A percentile compares a stretch with the other conserved stretches of the same genome.
Evolutionary conservation across 2,888 invertebrate genomes (phyloP).

Genomic region (Phasia obesa): DNA sequence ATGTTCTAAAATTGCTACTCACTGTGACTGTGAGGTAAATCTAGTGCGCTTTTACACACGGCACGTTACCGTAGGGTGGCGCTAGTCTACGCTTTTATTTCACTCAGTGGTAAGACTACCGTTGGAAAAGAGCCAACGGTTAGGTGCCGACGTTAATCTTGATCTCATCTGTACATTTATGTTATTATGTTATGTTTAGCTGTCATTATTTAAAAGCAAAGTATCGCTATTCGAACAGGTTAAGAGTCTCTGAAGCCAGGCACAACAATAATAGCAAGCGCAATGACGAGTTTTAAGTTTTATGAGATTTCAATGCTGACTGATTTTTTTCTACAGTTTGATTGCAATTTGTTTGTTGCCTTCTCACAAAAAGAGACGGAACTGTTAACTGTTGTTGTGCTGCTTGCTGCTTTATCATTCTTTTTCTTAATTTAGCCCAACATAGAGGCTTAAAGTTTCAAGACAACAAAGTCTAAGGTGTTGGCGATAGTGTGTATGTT

Average conservation of each 20-base stretch:
- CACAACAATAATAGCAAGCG: slow-evolving; percentile 12
- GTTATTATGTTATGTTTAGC: not conserved
- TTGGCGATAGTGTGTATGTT: slow-evolving; percentile 20
- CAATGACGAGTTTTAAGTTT: slow-evolving; percentile 48
- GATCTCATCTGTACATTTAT: too few species aligned
- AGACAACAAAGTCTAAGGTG: slow-evolving; percentile 40
- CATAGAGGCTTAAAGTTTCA: slow-evolving; percentile 52
- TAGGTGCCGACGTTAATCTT: too few species aligned
- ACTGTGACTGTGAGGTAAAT: too few species aligned
- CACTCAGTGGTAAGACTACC: too few species aligned
- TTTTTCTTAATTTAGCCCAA: slow-evolving; percentile 46
- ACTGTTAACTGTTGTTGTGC: slow-evolving; percentile 53
- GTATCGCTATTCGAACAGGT: not conserved
- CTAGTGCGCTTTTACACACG: too few species aligned
- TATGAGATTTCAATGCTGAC: slow-evolving; percentile 56
- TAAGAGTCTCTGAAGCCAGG: slow-evolving; percentile 15
- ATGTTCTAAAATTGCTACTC: too few species aligned
- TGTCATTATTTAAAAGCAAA: not conserved
- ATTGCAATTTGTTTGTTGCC: slow-evolving; percentile 42
- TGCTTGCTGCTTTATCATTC: slow-evolving; percentile 25
- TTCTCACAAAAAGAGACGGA: slow-evolving; percentile 57
- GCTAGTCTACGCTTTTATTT: too few species aligned
- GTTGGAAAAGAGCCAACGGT: too few species aligned
- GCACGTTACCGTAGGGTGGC: too few species aligned
- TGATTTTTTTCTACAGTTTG: slow-evolving; percentile 27